Conservation (phyloP, 2,888 invertebrate species). For the Ophion ellenae region DNA sequence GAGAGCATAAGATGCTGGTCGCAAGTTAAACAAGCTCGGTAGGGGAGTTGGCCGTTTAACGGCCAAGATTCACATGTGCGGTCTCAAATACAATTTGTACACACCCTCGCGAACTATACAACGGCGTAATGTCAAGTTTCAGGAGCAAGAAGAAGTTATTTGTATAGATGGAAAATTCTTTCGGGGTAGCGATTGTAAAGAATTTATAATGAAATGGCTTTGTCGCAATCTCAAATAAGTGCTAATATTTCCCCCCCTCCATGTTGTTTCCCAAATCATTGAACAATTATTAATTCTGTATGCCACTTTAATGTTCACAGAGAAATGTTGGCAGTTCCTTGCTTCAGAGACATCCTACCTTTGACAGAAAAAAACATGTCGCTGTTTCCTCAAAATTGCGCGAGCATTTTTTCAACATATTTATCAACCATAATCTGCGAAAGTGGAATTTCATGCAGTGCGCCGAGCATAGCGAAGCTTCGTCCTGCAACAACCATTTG, state of each 20-base stretch:
- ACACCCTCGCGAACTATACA: constrained; percentile 20
- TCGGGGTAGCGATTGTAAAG: background rate
- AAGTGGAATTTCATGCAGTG: no score
- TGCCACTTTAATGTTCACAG: no score
- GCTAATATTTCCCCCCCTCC: background rate
- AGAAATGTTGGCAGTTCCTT: no score
- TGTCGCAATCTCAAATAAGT: background rate
- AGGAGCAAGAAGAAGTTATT: constrained; percentile 18
- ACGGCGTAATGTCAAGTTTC: constrained; percentile 54
- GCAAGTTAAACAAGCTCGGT: constrained; percentile 62
- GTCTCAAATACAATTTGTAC: background rate
- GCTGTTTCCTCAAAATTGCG: no score
- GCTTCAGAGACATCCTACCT: no score
- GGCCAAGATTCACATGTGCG: constrained; percentile 62
- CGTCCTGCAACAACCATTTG: no score
- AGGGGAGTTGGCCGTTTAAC: constrained; percentile 64
- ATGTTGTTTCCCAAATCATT: background rate
- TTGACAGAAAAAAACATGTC: no score
- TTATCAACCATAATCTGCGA: no score
- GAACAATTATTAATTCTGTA: no score
- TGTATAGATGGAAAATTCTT: constrained; percentile 10
- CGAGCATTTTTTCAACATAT: no score
- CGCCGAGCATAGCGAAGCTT: no score
- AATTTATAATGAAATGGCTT: constrained; percentile 7
- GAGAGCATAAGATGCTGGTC: background rate